Conservation (phyloP, 37 sponge, comb jelly and placozoan species). For the Diacarnus erythraeanus region DNA sequence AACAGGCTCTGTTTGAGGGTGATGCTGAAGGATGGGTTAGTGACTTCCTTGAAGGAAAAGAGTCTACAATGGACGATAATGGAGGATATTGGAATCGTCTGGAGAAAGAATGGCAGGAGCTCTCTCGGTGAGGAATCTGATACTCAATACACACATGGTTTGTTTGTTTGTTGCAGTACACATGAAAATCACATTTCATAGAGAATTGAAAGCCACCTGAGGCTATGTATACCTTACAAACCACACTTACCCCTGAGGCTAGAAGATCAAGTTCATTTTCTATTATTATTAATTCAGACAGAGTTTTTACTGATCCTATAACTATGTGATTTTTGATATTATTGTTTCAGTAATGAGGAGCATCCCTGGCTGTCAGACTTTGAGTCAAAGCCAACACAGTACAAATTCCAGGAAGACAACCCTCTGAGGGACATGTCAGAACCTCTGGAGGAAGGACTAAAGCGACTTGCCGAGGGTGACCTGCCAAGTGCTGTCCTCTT, state of each 20-base stretch:
- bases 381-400: conserved; percentile 15
- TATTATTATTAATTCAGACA: too few species aligned
- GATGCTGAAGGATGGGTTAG: conserved; percentile 18
- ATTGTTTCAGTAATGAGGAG: conserved; percentile 4
- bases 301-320: too few species aligned
- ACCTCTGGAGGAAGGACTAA: conserved; percentile 75
- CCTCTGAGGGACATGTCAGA: conserved; percentile 33
- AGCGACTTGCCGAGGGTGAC: conserved; percentile 72
- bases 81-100: conserved; percentile 47
- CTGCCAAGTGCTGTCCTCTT: conserved; percentile 77
- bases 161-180: too few species aligned
- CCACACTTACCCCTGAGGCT: too few species aligned
- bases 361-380: conserved; percentile 67
- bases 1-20: not conserved
- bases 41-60: conserved; percentile 17
- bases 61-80: not conserved
- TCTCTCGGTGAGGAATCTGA: conserved; percentile 22
- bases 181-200: too few species aligned
- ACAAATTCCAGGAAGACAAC: conserved; percentile 60
- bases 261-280: too few species aligned
- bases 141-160: not conserved
- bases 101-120: conserved; percentile 60
- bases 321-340: too few species aligned
- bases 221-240: too few species aligned
- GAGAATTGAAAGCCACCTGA: too few species aligned